Base-by-base conservation (phyloP, 2,113 vertebrate species). In the Dipodomys ordii region DNA sequence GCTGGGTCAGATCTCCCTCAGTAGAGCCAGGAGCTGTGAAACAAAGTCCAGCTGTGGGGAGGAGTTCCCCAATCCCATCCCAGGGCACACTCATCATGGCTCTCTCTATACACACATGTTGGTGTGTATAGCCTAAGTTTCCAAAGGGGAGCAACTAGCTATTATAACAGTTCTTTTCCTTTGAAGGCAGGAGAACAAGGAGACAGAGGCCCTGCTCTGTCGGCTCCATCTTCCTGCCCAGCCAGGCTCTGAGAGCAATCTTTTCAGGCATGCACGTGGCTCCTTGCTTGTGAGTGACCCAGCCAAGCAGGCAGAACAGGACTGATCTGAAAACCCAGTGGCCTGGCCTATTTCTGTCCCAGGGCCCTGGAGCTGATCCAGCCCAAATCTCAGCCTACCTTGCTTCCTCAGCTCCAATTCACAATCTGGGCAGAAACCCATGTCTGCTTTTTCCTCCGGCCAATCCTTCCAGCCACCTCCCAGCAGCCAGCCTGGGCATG, bases 321-420 rank as follows among this genome's bases (percentile, higher is more conserved):
- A 67, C 27, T 83, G 95, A 96, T 86, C 94, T 94, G 84, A 69
- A 97, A 96, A 88, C 85, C 81, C 49, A 85, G 67, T 96, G 87
- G 83, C 76, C 80, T 97, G 97, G 93, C 57, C 73, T 76, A 20
- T 86, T 93, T 97, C 87, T 92, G 93, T 91, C 96, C 92, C 22
- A 0, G 0, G 72, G 67, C 88, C 65, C 82, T 90, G 74, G 87
- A 22, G 46, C 62, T 77, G 64, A 27, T 25, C 87, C 93, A 95
- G 6, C 73, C 2, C 18, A 39, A 64, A 82, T 91, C 28, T 49
- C 27, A 90, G 87, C 73, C 93, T 83, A 15, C 60, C 23, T 67
- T 5, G 9, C 8, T 2, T 0, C 79, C 85, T 44, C 9, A 72
- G 83, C 39, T 95, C 87, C 82, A 91, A 87, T 32, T 93, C 49